phyloP scores from a whole-genome alignment of 2,888 invertebrate species.

The Drosophila mimica region DNA sequence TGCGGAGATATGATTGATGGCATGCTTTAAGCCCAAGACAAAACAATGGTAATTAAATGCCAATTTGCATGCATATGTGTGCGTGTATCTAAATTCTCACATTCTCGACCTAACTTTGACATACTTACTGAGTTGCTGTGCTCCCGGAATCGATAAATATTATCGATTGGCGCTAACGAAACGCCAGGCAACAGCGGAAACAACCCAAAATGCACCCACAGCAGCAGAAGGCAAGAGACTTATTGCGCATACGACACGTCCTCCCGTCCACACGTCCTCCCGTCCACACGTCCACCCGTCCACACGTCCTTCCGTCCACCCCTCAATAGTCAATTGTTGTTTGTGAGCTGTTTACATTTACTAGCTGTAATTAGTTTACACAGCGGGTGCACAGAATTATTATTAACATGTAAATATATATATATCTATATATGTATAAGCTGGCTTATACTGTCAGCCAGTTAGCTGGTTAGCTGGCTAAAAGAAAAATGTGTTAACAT shows the following conservation, averaged over 20 bases:
- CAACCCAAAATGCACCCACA: slow-evolving; percentile 36
- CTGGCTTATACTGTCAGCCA: slow-evolving; percentile 4
- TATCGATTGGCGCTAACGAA: slow-evolving; percentile 60
- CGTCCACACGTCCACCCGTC: too few relatives aligned
- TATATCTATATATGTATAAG: slow-evolving; percentile 5
- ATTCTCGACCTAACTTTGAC: slow-evolving; percentile 71
- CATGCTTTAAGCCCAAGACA: slow-evolving; percentile 25
- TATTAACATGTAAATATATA: slow-evolving; percentile 62
- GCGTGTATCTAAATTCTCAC: slow-evolving; percentile 16
- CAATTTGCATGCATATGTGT: slow-evolving; percentile 17
- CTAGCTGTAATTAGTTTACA: slow-evolving; percentile 69
- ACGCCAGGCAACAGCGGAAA: slow-evolving; percentile 51
- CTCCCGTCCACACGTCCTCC: neutral
- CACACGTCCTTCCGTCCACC: too few relatives aligned
- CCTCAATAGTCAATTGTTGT: neutral
- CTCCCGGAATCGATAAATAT: slow-evolving; percentile 64
- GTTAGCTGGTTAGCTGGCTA: slow-evolving; percentile 1
- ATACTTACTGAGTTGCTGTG: slow-evolving; percentile 47
- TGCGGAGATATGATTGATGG: slow-evolving; percentile 61
- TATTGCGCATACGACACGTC: slow-evolving; percentile 61
- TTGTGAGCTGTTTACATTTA: slow-evolving; percentile 52
- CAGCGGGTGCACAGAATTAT: slow-evolving; percentile 43
- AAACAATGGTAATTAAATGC: slow-evolving; percentile 70
- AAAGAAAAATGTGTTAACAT: slow-evolving; percentile 16
- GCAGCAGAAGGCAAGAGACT: slow-evolving; percentile 12